A percentile compares a stretch with the other conserved stretches of the same genome.
Conservation (phyloP, 2,797 vertebrate genomes). For the Poeciliopsis presidionis region DNA sequence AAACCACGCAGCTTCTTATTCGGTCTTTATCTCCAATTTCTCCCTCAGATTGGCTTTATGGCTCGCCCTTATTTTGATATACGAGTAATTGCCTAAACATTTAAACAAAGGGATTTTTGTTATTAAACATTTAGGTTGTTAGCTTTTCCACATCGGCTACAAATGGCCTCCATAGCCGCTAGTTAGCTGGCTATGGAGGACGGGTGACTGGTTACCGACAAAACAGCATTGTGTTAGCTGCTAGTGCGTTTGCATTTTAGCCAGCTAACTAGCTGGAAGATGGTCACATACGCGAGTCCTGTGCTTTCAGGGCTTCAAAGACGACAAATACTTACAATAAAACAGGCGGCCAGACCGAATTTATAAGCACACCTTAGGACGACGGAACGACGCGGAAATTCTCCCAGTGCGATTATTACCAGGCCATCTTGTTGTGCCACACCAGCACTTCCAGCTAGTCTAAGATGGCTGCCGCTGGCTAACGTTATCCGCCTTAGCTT, state of each 20-base stretch:
- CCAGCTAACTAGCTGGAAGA: slow-evolving; percentile 82
- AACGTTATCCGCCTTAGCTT: slow-evolving; percentile 72
- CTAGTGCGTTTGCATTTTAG: slow-evolving; percentile 78
- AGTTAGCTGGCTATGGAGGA: slow-evolving; percentile 78
- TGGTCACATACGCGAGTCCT: slow-evolving; percentile 19
- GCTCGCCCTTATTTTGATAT: rapidly evolving
- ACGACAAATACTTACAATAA: slow-evolving; percentile 22
- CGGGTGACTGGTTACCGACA: slow-evolving; percentile 73
- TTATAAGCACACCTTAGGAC: slow-evolving; percentile 4
- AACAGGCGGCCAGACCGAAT: not conserved
- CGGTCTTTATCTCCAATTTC: slow-evolving; percentile 33
- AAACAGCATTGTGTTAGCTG: slow-evolving; percentile 79
- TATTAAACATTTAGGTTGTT: slow-evolving; percentile 52
- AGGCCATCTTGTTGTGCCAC: slow-evolving; percentile 82
- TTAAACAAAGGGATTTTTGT: not conserved
- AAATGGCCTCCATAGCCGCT: slow-evolving; percentile 79
- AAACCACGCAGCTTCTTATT: slow-evolving; percentile 26
- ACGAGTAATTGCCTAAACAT: rapidly evolving
- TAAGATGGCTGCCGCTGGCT: slow-evolving; percentile 86
- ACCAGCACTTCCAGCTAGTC: slow-evolving; percentile 78
- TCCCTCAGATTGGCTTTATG: not conserved
- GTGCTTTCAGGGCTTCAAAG: rapidly evolving
- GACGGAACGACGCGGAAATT: slow-evolving; percentile 57
- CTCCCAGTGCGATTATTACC: slow-evolving; percentile 64
- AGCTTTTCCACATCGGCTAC: slow-evolving; percentile 71